These are phyloP conservation scores for Rhodinocichla rosea DNA, from an alignment of 2,113 vertebrate species.

Conservation along the genomic window DNA sequence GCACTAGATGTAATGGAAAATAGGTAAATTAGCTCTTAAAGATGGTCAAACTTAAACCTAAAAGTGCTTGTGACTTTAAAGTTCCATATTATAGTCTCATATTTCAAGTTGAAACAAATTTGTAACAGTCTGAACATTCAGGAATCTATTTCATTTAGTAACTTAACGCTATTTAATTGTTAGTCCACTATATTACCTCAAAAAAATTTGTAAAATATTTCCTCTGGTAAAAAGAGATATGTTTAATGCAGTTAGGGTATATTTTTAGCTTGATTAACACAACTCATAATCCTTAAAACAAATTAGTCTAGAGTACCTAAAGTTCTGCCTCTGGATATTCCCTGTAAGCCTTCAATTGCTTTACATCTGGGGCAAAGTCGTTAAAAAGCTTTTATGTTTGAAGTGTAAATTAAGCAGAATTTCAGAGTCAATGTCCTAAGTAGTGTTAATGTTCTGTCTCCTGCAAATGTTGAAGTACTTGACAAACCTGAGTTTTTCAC, in stretches of 20 bases:
- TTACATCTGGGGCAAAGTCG: not conserved
- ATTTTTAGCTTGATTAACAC: slow-evolving; percentile 1
- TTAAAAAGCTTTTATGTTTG: not conserved
- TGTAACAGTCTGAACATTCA: not conserved
- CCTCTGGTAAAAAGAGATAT: not conserved
- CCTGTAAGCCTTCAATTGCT: not conserved
- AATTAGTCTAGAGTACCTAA: not conserved
- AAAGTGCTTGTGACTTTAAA: not conserved
- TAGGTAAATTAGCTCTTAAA: not conserved
- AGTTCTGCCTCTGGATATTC: not conserved
- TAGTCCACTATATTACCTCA: not conserved
- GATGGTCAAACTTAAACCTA: not conserved
- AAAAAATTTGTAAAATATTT: not conserved
- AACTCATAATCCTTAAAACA: not conserved
- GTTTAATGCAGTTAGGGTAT: not conserved
- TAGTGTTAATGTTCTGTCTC: not conserved
- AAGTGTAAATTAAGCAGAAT: slow-evolving; percentile 31
- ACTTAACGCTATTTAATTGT: not conserved
- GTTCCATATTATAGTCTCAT: not conserved
- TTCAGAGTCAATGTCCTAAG: not conserved
- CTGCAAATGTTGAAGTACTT: not conserved
- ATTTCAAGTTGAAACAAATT: not conserved
- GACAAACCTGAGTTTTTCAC: not conserved
- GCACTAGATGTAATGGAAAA: not conserved
- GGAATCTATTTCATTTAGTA: not conserved